Base-by-base conservation (phyloP, 2,888 invertebrate genomes). In the Malthinus seriepunctatus region DNA sequence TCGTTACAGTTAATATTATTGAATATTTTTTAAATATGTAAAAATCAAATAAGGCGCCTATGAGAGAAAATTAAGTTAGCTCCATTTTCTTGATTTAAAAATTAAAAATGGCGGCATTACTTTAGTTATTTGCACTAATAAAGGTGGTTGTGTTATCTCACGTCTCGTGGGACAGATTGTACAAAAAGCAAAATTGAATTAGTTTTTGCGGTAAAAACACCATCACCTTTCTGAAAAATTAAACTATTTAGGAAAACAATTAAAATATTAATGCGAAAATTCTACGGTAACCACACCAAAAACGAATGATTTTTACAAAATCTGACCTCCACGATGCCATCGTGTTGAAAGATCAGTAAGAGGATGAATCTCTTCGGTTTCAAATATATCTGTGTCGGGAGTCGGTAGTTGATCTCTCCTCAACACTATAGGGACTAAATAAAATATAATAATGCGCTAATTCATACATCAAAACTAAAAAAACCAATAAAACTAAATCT, bases 371-470 rank as follows among this genome's bases (percentile, higher is more conserved):
- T 73, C 76, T 51, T 73, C 73, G 56, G 48, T 61, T 47, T 65
- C 66, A 51, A 63, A 44, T 54, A 34, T 61, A 51, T 76, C 75
- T 56, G 62, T 63, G 63, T 77, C 76, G 51, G 73, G 69, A 54
- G 74, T 73, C 47, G 75, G 75, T 60, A 74, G 71, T 60, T 77
- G 78, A 67, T 78, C 78, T 68, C 77, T 76, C 67, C 78, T 72
- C 67, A 72, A 67, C 51, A 67, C 63, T 63, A 67, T 33, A 59
- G 69, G 69, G 39, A 69, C 76, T 75, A 63, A 53, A 66, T 65
- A 60, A 63, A 51, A 60, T 46, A 46, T 46, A 32, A 31, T 32
- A 32, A 32, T 46, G 23, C 31, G 32, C 32, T 32, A 32, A 32
- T 31, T 32, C 8, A 46, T 32, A 46, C 10, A 35, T 35, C 15